Conservation (phyloP, 2,113 vertebrate species). For the Bombycilla garrulus region DNA sequence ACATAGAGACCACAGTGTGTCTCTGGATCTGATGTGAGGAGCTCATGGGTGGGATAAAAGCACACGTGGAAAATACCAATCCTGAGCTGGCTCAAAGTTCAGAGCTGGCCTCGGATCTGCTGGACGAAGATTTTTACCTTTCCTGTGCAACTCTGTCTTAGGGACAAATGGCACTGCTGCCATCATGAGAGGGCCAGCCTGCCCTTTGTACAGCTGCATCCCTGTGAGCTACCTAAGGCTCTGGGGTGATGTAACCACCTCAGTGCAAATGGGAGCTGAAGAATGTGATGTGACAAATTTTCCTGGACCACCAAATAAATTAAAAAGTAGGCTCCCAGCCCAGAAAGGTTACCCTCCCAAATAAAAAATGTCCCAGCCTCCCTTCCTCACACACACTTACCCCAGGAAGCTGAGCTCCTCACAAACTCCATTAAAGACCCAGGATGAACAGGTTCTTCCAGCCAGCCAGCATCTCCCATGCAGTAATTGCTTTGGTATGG, state of each 20-base stretch:
- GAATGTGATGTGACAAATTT: slow-evolving; percentile 28
- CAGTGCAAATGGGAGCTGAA: slow-evolving; percentile 30
- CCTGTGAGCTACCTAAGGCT: not conserved
- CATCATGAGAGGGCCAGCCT: not conserved
- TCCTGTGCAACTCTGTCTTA: not conserved
- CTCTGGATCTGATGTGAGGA: not conserved
- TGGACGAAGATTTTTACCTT: not conserved
- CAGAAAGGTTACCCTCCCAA: slow-evolving; percentile 35
- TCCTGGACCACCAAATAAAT: slow-evolving; percentile 41
- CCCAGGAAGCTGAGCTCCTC: slow-evolving; percentile 21
- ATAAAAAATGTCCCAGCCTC: slow-evolving; percentile 40
- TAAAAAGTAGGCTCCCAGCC: slow-evolving; percentile 28
- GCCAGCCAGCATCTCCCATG: not conserved
- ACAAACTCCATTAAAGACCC: not conserved
- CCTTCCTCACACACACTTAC: slow-evolving; percentile 17
- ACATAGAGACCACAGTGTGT: not conserved
- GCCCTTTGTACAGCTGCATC: not conserved
- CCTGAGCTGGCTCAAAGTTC: not conserved
- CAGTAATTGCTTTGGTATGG: slow-evolving; percentile 51
- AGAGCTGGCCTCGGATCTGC: not conserved
- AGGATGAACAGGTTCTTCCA: slow-evolving; percentile 53
- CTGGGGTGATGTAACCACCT: not conserved
- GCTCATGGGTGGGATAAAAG: not conserved
- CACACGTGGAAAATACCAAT: not conserved
- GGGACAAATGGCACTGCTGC: not conserved